phyloP scores from a whole-genome alignment of 2,888 invertebrate genomes.

The Xiphydria camelus region DNA sequence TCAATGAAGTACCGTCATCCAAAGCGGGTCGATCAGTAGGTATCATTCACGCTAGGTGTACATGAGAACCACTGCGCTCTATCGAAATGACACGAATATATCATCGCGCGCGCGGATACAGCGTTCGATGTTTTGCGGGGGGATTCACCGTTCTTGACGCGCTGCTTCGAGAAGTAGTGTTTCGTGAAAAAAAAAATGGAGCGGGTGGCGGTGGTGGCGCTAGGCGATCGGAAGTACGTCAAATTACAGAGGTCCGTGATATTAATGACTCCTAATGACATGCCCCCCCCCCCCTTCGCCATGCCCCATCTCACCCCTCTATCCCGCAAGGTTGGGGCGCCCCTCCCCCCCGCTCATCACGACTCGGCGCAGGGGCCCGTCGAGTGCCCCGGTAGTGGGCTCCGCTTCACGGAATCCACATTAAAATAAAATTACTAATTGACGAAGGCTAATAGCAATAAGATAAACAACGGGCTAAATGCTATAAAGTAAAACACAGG shows the following conservation, averaged over 20 bases:
- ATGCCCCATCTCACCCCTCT: conserved; percentile 16
- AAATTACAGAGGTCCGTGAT: conserved; percentile 55
- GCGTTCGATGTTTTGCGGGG: too few relatives aligned
- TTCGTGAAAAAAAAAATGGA: conserved; percentile 26
- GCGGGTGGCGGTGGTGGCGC: conserved; percentile 46
- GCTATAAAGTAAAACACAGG: conserved; percentile 56
- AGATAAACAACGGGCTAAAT: conserved; percentile 56
- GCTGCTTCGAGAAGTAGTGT: not conserved
- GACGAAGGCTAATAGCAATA: conserved; percentile 55
- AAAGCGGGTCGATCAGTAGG: too few relatives aligned
- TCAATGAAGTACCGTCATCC: too few relatives aligned
- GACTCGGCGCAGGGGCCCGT: conserved; percentile 12
- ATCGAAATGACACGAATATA: conserved; percentile 26
- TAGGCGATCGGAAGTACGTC: conserved; percentile 56
- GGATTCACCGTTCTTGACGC: conserved; percentile 13
- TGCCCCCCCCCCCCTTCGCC: conserved; percentile 34
- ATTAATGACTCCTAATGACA: conserved; percentile 57
- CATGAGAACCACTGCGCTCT: conserved; percentile 8
- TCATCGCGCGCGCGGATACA: too few relatives aligned
- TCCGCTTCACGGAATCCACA: conserved; percentile 51
- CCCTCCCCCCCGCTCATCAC: conserved; percentile 9
- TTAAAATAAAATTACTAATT: conserved; percentile 58
- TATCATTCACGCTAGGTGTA: too few relatives aligned
- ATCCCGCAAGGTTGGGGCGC: conserved; percentile 21
- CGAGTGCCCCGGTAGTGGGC: conserved; percentile 12